Percentiles rank a stretch among this genome's conserved stretches.
These are phyloP conservation scores for Agraylea sexmaculata DNA, from an alignment of 1,140 invertebrate species.

Conservation along the genomic window DNA sequence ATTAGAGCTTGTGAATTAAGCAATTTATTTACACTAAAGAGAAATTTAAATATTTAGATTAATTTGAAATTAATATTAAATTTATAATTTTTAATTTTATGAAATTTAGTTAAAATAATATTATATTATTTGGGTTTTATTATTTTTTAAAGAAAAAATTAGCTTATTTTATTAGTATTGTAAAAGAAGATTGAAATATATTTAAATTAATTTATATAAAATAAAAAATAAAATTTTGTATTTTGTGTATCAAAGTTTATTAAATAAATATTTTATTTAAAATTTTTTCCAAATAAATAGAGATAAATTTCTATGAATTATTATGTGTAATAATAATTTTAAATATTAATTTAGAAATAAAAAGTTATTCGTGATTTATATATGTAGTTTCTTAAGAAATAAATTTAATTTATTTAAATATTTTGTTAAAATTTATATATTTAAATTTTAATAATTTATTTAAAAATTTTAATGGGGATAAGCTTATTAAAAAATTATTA, in stretches of 20 bases:
- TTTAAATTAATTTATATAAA: slow-evolving; percentile 24
- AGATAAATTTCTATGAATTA: slow-evolving; percentile 37
- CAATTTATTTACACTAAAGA: slow-evolving; percentile 46
- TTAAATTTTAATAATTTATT: slow-evolving; percentile 35
- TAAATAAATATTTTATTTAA: slow-evolving; percentile 37
- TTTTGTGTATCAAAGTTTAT: slow-evolving; percentile 54
- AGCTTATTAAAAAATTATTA: slow-evolving; percentile 29
- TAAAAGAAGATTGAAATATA: slow-evolving; percentile 25
- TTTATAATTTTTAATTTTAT: slow-evolving; percentile 23
- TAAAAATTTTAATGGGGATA: slow-evolving; percentile 28
- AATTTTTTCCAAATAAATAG: slow-evolving; percentile 43
- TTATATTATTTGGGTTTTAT: slow-evolving; percentile 29
- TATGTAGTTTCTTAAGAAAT: slow-evolving; percentile 54
- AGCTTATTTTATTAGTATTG: slow-evolving; percentile 41
- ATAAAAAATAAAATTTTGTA: slow-evolving; percentile 45
- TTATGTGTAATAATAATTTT: slow-evolving; percentile 44
- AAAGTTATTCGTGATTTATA: slow-evolving; percentile 47
- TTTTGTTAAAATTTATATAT: slow-evolving; percentile 31
- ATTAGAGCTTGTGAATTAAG: slow-evolving; percentile 41
- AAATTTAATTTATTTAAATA: slow-evolving; percentile 42
- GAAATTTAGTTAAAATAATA: slow-evolving; percentile 26
- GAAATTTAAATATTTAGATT: slow-evolving; percentile 31
- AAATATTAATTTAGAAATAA: slow-evolving; percentile 46
- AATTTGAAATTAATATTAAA: slow-evolving; percentile 33
- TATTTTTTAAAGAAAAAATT: slow-evolving; percentile 35